Evolutionary conservation across 2,888 invertebrate genomes (phyloP), one percentile per base, ranked within the genome.

Genomic region (Camponotus fellah): DNA sequence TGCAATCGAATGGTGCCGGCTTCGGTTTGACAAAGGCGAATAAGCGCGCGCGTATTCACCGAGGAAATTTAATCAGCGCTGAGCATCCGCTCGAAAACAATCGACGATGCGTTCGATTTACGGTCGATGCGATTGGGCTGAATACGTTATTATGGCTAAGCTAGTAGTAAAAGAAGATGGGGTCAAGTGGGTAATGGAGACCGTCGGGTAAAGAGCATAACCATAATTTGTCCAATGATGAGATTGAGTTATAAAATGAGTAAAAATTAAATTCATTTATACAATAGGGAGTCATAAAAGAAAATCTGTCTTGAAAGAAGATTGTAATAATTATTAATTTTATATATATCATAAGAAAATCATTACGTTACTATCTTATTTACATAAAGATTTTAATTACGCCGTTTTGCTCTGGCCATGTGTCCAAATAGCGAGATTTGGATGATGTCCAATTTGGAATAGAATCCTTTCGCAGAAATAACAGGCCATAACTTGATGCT

Each of bases 41-140:
- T 53, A 56, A 56, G 37, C 56, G 43, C 69, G 26, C 72, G 60
- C 37, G 46, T 46, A 71, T 71, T 79, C 62, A 49, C 12, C 17
- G 60, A 62, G 72, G 72, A 80, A 72, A 71, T 80, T 80, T 80
- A 80, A 80, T 80, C 79, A 80, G 43, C 79, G 72, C 46, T 60
- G 72, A 72, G 72, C 72, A 60, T 37, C 37, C 60, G 72, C 60
- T 80, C 79, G 72, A 80, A 80, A 80, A 80, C 79, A 80, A 80
- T 80, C 72, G 79, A 43, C 43, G 68, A 68, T 68, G 68, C 46
- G 43, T 68, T 43, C 77, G 77, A 80, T 80, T 62, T 62, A 80
- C 58, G 79, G n/a, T 72, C 60, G 60, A 71, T 26, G 60, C 60
- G 58, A 79, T 77, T 68, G 69, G 21, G 9, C 71, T 46, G 72